These are phyloP conservation scores for Gonocerus acuteangulatus DNA, from an alignment of 2,888 invertebrate genomes.

Conservation along the genomic window DNA sequence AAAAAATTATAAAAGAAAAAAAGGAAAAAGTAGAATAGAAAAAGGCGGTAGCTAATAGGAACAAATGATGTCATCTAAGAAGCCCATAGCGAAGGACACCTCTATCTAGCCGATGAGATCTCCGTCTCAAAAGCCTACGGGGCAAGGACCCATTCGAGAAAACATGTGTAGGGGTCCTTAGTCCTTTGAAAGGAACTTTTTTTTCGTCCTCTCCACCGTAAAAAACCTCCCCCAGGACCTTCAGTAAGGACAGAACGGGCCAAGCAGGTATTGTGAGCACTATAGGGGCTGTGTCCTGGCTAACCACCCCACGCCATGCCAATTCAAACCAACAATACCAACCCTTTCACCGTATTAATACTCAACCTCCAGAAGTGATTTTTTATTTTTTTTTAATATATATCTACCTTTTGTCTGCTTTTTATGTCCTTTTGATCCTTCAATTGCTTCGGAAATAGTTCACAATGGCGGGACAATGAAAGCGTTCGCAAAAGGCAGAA, in stretches of 20 bases:
- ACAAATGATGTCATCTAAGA: background rate
- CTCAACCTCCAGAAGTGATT: no score
- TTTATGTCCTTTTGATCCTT: no score
- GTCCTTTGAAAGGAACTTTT: conserved; percentile 14
- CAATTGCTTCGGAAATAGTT: no score
- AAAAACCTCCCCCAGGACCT: conserved; percentile 1
- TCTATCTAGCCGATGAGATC: conserved; percentile 11
- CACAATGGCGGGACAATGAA: no score
- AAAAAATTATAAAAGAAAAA: no score
- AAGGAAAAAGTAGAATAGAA: no score
- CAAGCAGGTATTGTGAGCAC: background rate
- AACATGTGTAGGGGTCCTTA: conserved; percentile 17
- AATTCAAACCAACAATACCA: background rate
- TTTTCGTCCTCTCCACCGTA: background rate
- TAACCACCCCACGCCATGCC: background rate
- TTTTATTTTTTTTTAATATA: no score
- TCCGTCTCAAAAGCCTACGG: background rate
- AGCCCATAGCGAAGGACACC: background rate
- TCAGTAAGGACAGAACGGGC: background rate
- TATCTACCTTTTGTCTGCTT: no score
- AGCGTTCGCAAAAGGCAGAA: no score
- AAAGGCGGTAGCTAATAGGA: background rate
- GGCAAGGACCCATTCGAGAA: background rate
- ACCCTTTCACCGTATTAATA: background rate
- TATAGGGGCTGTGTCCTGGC: background rate